Evolutionary conservation across 1,140 invertebrate genomes (phyloP), one percentile per base, ranked within the genome.

Genomic region (Bacillus rossius): DNA sequence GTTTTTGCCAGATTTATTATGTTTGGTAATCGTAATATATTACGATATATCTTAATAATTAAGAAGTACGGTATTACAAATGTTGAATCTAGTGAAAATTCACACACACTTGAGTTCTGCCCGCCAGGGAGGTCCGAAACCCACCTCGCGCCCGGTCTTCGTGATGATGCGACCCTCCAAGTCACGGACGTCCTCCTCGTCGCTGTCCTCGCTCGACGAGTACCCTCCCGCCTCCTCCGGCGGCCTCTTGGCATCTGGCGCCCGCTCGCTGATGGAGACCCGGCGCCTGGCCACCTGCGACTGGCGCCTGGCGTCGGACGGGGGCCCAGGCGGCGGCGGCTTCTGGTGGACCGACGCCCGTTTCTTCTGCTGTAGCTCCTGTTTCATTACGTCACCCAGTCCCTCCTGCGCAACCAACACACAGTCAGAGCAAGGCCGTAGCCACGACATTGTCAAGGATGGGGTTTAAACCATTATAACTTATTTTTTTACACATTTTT

Each of bases 121-220:
- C n/a, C n/a, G n/a, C n/a, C n/a, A n/a, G n/a, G n/a, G n/a, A n/a
- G n/a, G n/a, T n/a, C n/a, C n/a, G n/a, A n/a, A n/a, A n/a, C 65
- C 71, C 70, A 92, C 91, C 82, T 92, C 89, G 55, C 84, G 73
- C 58, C 90, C 90, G 62, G 81, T 80, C 23, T 88, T 85, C 2
- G 87, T 86, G 61, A 84, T 81, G 26, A 87, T 88, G 61, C 87
- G 84, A 53, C 91, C 90, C 68, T 90, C 88, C 64, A 89, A 68
- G 42, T 89, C 82, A 20, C 86, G 77, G 25, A 82, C 83, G 64
- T 91, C 88, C 61, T 84, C 81, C 55, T 88, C 84, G 61, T 84
- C 81, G 47, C 63, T 65, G 34, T 72, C 72, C 47, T 71, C 68
- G 37, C 66, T 67, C 17, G 78, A 78, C 14, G 55, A 43, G 17